phyloP scores from a whole-genome alignment of 35 echinoderm and acorn worm species.

The Chiridota heheva region DNA sequence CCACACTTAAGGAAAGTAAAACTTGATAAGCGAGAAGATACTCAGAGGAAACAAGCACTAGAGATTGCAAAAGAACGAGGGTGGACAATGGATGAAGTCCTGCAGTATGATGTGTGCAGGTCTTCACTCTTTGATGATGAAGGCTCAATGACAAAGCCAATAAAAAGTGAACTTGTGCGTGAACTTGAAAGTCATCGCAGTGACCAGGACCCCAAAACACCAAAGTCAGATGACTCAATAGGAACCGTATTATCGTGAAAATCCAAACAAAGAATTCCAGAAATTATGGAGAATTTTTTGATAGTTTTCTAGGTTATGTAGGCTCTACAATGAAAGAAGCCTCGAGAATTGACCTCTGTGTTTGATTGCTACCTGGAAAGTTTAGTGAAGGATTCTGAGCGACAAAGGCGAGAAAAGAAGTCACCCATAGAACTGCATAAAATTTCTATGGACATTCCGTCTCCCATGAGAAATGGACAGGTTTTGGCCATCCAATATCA shows the following conservation, averaged over 20 bases:
- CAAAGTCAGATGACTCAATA: no score
- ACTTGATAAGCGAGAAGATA: background rate
- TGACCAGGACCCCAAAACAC: no score
- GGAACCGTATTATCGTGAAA: no score
- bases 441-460: background rate
- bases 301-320: no score
- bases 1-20: background rate
- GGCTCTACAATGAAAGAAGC: no score
- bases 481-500: no score
- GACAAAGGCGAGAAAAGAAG: background rate
- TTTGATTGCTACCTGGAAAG: slow-evolving; percentile 16
- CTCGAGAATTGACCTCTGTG: background rate
- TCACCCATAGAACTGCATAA: slow-evolving; percentile 3
- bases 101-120: background rate
- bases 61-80: background rate
- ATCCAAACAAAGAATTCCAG: no score
- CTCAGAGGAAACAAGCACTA: background rate
- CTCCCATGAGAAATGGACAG: background rate
- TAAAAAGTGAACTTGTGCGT: background rate
- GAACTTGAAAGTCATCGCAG: no score
- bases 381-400: background rate
- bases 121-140: background rate
- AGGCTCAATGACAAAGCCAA: background rate
- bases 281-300: no score
- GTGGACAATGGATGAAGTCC: background rate